Percentiles rank a stretch among this genome's conserved stretches.
These are phyloP conservation scores for Hyperoplus immaculatus DNA, from an alignment of 2,797 vertebrate species.

Conservation along the genomic window DNA sequence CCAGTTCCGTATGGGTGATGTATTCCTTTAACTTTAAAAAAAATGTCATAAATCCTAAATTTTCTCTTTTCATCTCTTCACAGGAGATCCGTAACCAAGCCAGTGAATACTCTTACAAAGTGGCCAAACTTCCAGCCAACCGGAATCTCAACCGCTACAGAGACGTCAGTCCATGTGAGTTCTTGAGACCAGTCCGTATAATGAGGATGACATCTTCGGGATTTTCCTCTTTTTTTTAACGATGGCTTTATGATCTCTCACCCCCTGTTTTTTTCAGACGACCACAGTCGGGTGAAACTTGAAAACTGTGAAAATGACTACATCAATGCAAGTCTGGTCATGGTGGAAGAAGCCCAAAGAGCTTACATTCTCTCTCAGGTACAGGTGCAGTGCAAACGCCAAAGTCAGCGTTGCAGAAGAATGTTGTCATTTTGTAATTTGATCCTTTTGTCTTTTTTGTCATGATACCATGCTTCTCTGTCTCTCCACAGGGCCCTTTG, in stretches of 20 bases:
- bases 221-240: background rate
- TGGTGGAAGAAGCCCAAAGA: slow-evolving; percentile 93
- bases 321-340: slow-evolving; percentile 96
- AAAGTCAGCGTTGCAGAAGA: background rate
- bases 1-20: background rate
- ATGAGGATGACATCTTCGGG: background rate
- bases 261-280: slow-evolving; percentile 86
- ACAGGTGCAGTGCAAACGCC: slow-evolving; percentile 21
- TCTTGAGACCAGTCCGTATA: too few species aligned
- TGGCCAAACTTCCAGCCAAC: slow-evolving; percentile 95
- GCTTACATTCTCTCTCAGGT: slow-evolving; percentile 97
- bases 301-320: slow-evolving; percentile 96
- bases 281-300: slow-evolving; percentile 97
- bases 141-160: slow-evolving; percentile 98
- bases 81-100: slow-evolving; percentile 97
- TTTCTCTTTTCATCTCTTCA: slow-evolving; percentile 59
- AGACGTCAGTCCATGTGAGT: slow-evolving; percentile 99
- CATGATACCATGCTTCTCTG: background rate
- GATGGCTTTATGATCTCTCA: slow-evolving; percentile 16
- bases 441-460: too few species aligned
- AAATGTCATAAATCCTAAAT: background rate
- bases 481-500: slow-evolving; percentile 91
- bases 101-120: slow-evolving; percentile 92
- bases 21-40: background rate
- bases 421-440: background rate